Evolutionary conservation across 2,888 invertebrate genomes (phyloP).

Genomic region (Drosophila mimetica): DNA sequence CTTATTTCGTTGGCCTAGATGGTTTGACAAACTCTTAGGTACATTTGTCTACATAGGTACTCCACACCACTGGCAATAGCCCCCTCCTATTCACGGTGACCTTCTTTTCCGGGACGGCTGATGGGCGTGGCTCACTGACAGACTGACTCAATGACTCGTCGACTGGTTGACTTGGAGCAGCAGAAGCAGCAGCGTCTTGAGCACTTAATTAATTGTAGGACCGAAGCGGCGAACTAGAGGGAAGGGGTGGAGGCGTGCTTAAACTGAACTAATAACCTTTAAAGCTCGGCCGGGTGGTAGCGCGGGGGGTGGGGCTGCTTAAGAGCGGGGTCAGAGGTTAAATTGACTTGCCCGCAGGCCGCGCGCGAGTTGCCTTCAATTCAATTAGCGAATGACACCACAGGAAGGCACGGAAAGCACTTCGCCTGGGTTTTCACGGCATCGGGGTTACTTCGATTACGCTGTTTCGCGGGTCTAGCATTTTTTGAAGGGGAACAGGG

Average conservation of each 20-base stretch:
- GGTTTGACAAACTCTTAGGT: too few relatives aligned
- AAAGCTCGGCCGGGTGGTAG: conserved; percentile 39
- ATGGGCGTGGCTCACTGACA: conserved; percentile 50
- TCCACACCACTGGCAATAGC: background rate
- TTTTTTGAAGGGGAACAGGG: too few relatives aligned
- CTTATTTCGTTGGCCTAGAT: too few relatives aligned
- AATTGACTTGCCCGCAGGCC: conserved; percentile 67
- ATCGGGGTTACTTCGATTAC: background rate
- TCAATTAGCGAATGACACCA: conserved; percentile 68
- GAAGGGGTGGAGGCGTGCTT: conserved; percentile 52
- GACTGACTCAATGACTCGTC: conserved; percentile 28
- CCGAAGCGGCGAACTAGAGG: background rate
- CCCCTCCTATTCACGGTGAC: conserved; percentile 44
- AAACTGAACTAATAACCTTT: conserved; percentile 78
- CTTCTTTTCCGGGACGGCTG: conserved; percentile 58
- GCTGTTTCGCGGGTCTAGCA: background rate
- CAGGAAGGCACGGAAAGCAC: conserved; percentile 15
- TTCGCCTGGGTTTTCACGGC: background rate
- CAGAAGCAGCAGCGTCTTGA: conserved; percentile 57
- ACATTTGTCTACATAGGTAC: background rate
- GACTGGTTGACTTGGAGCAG: conserved; percentile 39
- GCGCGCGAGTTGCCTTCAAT: conserved; percentile 47
- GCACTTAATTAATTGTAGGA: conserved; percentile 78
- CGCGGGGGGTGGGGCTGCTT: background rate
- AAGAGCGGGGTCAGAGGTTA: conserved; percentile 42